Evolutionary conservation across 2,888 invertebrate genomes (phyloP), one percentile per base, ranked within the genome.

Genomic region (Nemurella pictetii): DNA sequence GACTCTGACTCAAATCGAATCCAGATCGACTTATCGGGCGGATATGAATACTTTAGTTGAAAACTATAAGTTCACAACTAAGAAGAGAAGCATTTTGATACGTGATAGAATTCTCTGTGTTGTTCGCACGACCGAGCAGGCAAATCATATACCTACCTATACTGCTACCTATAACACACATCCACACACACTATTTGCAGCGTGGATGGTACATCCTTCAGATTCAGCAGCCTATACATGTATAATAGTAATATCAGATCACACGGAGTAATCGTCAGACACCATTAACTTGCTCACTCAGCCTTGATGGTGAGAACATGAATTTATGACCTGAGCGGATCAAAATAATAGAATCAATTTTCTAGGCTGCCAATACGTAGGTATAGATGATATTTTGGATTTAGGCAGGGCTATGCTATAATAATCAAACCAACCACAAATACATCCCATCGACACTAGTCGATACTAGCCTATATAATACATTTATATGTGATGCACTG

Each of bases 271-370:
- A 78, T 26, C 80, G 36, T 32, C 80, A 80, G 35, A 80, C 80
- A 35, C 80, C 78, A 80, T 80, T 35, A 80, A 32, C 36, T n/a
- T 80, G 80, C n/a, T 29, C 80, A 35, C 9, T 35, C 80, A 80
- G n/a, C 35, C 80, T 32, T 35, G 35, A 30, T 35, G 80, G 80
- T 80, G 80, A 35, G 80, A 80, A 80, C 30, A 80, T 80, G 80
- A 80, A 80, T 80, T 80, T 80, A 30, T 80, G 80, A 80, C 80
- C 80, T 35, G 75, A 26, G 20, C 75, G 12, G 75, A 75, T 75
- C 75, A 75, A 75, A 75, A 75, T 75, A 75, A 75, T 75, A 75
- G 75, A 75, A 75, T 75, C 75, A 75, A 75, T 75, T 75, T 75
- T 27, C 75, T 75, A 55, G 55, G 55, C 5, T 55, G 20, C 55